Evolutionary conservation across 2,888 invertebrate genomes (phyloP), one percentile per base, ranked within the genome.

Genomic region (Xestia xanthographa): DNA sequence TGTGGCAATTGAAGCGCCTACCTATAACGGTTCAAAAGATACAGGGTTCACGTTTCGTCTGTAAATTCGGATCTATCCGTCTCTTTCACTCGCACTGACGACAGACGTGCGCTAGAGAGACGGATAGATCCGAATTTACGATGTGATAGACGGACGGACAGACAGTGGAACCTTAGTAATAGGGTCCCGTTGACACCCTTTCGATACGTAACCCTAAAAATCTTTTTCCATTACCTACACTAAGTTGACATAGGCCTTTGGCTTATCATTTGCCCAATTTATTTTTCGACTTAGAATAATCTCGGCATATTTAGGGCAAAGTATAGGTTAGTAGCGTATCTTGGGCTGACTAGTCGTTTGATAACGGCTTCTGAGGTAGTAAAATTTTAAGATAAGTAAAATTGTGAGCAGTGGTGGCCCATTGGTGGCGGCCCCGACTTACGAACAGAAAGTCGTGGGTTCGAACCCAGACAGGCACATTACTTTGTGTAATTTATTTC

Each of bases 191-290:
- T 38, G 2, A 12, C 38, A n/a, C 38, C 12, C 2, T 38, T 62
- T 38, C 0, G 22, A 2, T 22, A 38, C 62, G n/a, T 12, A 38
- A 63, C 58, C 45, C 14, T 60, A 38, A 60, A 73, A 82, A 78
- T 58, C 26, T 71, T 83, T 62, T 79, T 83, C 74, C 53, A 74
- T 68, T 83, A 62, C 56, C 48, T 12, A 38, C 62, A 26, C n/a
- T 70, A 34, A 71, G 83, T 83, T 83, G 68, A 72, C 75, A 65
- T 34, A 72, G 71, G 67, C 45, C 50, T 67, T 53, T 60, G 34
- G 79, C 79, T 83, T 71, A 71, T 74, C 66, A 75, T 75, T 68
- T 56, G 29, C 29, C 12, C 68, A 79, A 79, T 79, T 79, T 74
- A 72, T 75, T 79, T 83, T 72, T 43, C 38, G 9, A 53, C 48